phyloP scores from a whole-genome alignment of 2,797 vertebrate species.

The Hydrolagus colliei region DNA sequence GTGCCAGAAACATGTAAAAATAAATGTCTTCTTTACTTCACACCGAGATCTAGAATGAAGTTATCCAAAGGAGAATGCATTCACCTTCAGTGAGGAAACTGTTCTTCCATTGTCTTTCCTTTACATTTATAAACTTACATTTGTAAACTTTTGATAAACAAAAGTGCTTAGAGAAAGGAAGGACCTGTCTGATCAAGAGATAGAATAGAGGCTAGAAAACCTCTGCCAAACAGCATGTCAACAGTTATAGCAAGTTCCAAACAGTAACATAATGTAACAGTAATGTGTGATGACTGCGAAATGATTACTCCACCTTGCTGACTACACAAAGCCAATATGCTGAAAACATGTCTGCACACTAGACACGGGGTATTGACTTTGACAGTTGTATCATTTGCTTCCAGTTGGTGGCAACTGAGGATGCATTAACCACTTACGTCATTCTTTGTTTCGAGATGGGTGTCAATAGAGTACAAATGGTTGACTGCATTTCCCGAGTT shows the following conservation, averaged over 20 bases:
- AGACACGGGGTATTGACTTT: neutral
- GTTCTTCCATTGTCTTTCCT: neutral
- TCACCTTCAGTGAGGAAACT: neutral
- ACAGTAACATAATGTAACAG: conserved; percentile 2
- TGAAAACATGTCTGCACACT: neutral
- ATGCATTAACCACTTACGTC: neutral
- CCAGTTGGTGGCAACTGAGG: neutral
- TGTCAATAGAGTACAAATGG: neutral
- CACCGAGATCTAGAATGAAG: too few relatives aligned
- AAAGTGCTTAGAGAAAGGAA: neutral
- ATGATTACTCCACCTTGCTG: neutral
- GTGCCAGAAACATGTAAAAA: neutral
- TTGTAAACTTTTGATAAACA: neutral
- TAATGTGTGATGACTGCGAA: neutral
- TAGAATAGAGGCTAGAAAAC: neutral
- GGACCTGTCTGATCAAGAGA: neutral
- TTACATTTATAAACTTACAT: neutral
- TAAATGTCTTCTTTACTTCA: neutral
- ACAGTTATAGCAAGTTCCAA: neutral
- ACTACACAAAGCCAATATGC: neutral
- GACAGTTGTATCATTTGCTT: too few relatives aligned
- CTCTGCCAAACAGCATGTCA: neutral
- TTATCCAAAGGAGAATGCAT: neutral
- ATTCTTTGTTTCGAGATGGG: neutral
- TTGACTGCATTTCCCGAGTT: neutral